Evolutionary conservation across 2,113 vertebrate genomes (phyloP), one percentile per base, ranked within the genome.

Genomic region (Podocnemis expansa): DNA sequence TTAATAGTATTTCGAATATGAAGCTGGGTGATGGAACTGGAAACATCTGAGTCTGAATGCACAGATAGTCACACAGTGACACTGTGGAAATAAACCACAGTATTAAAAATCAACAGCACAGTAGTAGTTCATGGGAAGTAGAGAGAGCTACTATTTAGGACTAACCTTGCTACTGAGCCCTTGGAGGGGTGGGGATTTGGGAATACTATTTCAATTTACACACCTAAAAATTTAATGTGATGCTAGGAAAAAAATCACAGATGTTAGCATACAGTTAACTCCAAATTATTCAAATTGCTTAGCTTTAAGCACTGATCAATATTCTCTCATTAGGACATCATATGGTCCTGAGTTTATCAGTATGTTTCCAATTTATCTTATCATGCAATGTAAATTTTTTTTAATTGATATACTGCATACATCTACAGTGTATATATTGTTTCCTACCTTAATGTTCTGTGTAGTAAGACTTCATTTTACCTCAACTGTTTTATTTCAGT

Each of bases 1-100:
- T 22, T 22, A 2, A 17, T 1, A 58, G 54, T 52, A 27, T 8
- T 29, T 5, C 83, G 56, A 55, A 84, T 4, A 22, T 6, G 3
- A 29, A 83, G 56, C 78, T 80, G 67, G 9, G 4, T 80, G 82
- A 21, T 56, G 73, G 49, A 41, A 54, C 10, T 80, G 85, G 43
- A 49, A 85, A 34, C 34, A 0, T 8, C 80, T 49, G 73, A 45
- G 51, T 27, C 11, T 58, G 81, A 8, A 75, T 21, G 22, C 47
- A 2, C 2, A 1, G 19, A 80, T 2, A 22, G 24, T 89, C 75
- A n/a, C 6, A 21, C 3, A 3, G 10, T 80, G 21, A 1, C 9
- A 70, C 63, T 22, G 19, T 70, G 63, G 34, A 22, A 17, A 70
- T 22, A 38, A 70, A 22, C 63, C 63, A 70, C 5, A 9, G n/a